Conservation (phyloP, 1,140 invertebrate genomes). For the Mya arenaria region DNA sequence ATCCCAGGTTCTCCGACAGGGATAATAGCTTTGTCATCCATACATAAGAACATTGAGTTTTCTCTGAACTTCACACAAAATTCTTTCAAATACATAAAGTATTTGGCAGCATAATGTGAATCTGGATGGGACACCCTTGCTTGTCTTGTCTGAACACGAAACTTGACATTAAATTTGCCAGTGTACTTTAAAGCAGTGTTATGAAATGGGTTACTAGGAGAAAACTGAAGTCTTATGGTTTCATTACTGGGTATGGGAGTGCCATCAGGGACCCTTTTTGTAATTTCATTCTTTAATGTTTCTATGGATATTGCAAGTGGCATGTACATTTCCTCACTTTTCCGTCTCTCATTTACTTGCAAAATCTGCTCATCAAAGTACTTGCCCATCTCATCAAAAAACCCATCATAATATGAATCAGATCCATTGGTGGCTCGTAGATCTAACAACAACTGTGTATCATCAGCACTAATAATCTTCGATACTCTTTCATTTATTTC, state of each 20-base stretch:
- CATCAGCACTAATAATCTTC: not conserved
- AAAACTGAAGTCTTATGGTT: constrained; percentile 30
- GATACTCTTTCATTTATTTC: not conserved
- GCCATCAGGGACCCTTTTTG: constrained; percentile 10
- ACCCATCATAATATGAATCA: not conserved
- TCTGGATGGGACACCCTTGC: constrained; percentile 8
- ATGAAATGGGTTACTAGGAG: constrained; percentile 27
- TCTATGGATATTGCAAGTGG: constrained; percentile 31
- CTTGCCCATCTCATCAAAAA: constrained; percentile 17
- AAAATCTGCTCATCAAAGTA: constrained; percentile 42
- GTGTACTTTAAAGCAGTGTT: constrained; percentile 29
- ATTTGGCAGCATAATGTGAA: constrained; percentile 46
- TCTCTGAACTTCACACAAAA: constrained; percentile 16
- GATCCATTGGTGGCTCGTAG: not conserved
- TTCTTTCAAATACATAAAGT: constrained; percentile 39
- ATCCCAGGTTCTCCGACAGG: constrained; percentile 51
- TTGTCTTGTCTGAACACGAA: constrained; percentile 40
- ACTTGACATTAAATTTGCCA: constrained; percentile 42
- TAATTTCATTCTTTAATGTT: constrained; percentile 2
- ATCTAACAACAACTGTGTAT: constrained; percentile 11
- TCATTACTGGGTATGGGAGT: constrained; percentile 37
- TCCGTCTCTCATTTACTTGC: constrained; percentile 19
- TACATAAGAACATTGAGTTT: not conserved
- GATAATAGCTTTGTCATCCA: constrained; percentile 61
- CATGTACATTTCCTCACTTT: constrained; percentile 36